Percentiles rank a stretch among this genome's conserved stretches.
Conservation (phyloP, 2,113 vertebrate genomes). For the Herpetotheres cachinnans region DNA sequence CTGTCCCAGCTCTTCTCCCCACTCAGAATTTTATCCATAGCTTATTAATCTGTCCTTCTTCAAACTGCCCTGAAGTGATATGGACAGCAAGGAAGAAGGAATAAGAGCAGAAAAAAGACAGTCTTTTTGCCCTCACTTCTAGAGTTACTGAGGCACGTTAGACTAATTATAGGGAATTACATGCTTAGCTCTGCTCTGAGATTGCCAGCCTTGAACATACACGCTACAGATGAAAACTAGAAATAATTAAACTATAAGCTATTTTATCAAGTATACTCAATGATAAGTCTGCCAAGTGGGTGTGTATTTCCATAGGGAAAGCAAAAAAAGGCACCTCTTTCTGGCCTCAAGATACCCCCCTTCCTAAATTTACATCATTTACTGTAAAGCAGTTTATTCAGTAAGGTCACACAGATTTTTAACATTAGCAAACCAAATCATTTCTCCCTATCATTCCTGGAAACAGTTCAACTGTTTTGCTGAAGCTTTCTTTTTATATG, state of each 20-base stretch:
- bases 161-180: neutral
- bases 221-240: neutral
- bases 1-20: neutral
- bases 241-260: neutral
- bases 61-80: neutral
- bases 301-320: neutral
- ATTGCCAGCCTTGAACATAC: neutral
- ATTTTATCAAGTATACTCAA: neutral
- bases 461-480: conserved; percentile 38
- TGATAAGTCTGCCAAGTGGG: neutral
- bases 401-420: conserved; percentile 8
- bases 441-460: conserved; percentile 17
- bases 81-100: neutral
- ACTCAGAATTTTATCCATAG: neutral
- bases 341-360: neutral
- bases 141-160: neutral
- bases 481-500: conserved; percentile 23
- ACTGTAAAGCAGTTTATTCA: neutral
- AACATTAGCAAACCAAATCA: conserved; percentile 12
- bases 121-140: neutral
- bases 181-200: neutral
- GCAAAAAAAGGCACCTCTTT: neutral
- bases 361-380: neutral
- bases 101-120: neutral
- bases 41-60: neutral